Percentiles rank a stretch among this genome's conserved stretches.
Conservation (phyloP, 2,888 invertebrate genomes). For the Polyploca ridens region DNA sequence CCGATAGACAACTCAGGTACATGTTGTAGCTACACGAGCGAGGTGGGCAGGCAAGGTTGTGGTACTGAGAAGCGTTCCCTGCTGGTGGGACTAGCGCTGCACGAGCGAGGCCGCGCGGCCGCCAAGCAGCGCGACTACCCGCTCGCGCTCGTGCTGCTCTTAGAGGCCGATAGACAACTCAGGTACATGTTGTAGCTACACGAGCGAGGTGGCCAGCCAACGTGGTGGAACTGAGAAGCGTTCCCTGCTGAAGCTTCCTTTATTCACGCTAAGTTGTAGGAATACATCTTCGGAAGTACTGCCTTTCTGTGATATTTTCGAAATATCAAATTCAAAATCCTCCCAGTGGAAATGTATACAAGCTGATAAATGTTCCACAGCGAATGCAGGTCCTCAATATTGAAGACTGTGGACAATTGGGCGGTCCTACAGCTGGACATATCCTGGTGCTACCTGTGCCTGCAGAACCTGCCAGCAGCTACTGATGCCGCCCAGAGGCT, state of each 20-base stretch:
- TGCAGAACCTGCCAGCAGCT: constrained; percentile 86
- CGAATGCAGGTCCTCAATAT: constrained; percentile 86
- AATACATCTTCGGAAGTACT: too few relatives aligned
- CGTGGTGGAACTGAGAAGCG: too few relatives aligned
- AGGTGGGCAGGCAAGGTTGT: constrained; percentile 88
- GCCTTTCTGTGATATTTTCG: too few relatives aligned
- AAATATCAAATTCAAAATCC: too few relatives aligned
- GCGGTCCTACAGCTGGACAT: constrained; percentile 93
- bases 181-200: constrained; percentile 58
- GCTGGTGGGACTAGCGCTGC: constrained; percentile 90
- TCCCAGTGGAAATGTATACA: too few relatives aligned
- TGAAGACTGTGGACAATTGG: constrained; percentile 92
- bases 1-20: constrained; percentile 89
- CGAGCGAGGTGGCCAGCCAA: too few relatives aligned
- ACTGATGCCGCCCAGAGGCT: constrained; percentile 88
- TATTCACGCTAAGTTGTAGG: too few relatives aligned
- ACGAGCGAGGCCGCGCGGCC: constrained; percentile 90
- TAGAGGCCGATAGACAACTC: constrained; percentile 91
- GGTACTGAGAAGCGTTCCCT: constrained; percentile 89
- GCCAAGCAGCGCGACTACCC: constrained; percentile 87
- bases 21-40: constrained; percentile 87
- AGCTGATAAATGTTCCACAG: constrained; percentile 57
- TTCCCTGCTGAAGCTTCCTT: too few relatives aligned
- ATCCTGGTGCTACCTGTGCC: constrained; percentile 94
- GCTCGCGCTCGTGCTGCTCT: constrained; percentile 88